These are phyloP conservation scores for Agonopterix subpropinquella DNA, from an alignment of 2,888 invertebrate genomes.

Conservation along the genomic window DNA sequence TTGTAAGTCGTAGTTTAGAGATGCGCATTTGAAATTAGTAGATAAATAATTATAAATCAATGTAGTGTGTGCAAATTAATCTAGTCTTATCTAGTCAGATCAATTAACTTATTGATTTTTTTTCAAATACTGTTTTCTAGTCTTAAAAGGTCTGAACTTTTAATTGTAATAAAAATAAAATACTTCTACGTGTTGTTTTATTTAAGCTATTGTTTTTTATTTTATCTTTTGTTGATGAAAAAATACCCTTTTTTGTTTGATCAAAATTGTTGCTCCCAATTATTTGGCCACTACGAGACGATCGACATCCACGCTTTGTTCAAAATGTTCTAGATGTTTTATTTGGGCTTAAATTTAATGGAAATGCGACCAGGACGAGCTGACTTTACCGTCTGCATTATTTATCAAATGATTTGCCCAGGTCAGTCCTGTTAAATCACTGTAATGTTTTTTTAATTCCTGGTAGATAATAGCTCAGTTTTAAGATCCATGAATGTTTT, in stretches of 20 bases:
- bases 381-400: slow-evolving; percentile 22
- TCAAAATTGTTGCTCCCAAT: slow-evolving; percentile 15
- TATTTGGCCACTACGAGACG: slow-evolving; percentile 62
- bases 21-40: slow-evolving; percentile 37
- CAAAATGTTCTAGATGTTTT: slow-evolving; percentile 48
- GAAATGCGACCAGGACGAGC: slow-evolving; percentile 17
- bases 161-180: slow-evolving; percentile 54
- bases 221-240: background rate
- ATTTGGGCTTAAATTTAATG: slow-evolving; percentile 43
- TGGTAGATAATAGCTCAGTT: slow-evolving; percentile 12
- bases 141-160: slow-evolving; percentile 42
- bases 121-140: slow-evolving; percentile 31
- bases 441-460: slow-evolving; percentile 15
- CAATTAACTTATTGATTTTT: slow-evolving; percentile 16
- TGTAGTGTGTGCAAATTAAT: slow-evolving; percentile 44
- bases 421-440: slow-evolving; percentile 29
- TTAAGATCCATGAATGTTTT: slow-evolving; percentile 4
- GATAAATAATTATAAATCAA: slow-evolving; percentile 21
- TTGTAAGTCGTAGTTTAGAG: slow-evolving; percentile 33
- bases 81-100: slow-evolving; percentile 67
- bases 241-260: slow-evolving; percentile 20
- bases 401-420: slow-evolving; percentile 19
- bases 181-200: slow-evolving; percentile 58
- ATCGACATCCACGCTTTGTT: slow-evolving; percentile 54
- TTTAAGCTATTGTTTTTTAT: slow-evolving; percentile 29